Percentiles rank a stretch among this genome's conserved stretches.
phyloP scores from a whole-genome alignment of 2,888 invertebrate genomes.

The Capitulum mitella region DNA sequence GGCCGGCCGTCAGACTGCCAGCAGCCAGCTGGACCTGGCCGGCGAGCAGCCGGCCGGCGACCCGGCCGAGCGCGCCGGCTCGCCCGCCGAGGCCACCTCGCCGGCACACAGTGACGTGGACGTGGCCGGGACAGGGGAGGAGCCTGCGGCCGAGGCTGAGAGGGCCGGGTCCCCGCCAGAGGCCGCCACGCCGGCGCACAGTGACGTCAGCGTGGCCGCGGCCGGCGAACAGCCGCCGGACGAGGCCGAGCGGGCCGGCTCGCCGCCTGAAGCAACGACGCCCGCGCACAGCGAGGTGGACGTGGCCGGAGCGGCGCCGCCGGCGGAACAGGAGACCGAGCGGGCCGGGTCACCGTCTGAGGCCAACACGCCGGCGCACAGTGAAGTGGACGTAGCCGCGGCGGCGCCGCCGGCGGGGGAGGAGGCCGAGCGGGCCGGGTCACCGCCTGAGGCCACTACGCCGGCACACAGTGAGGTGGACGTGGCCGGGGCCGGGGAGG shows the following conservation, averaged over 20 bases:
- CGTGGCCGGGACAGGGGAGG: not conserved
- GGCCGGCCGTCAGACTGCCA: not conserved
- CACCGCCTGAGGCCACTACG: not conserved
- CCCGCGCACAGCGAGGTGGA: not conserved
- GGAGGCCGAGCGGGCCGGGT: not conserved
- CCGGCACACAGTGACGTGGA: not conserved
- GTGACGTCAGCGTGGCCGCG: not conserved
- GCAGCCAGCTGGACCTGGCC: slow-evolving; percentile 16
- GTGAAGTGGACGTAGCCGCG: not conserved
- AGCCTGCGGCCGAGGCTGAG: not conserved
- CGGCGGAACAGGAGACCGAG: not conserved
- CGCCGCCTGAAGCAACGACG: not conserved
- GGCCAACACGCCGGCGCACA: not conserved
- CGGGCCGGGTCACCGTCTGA: not conserved
- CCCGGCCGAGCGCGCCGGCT: not conserved
- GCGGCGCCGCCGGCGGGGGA: not conserved
- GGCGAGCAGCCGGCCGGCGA: not conserved
- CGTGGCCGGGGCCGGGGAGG: not conserved
- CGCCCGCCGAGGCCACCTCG: not conserved
- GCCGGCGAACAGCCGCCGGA: not conserved
- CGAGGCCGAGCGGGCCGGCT: not conserved
- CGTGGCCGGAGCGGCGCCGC: not conserved
- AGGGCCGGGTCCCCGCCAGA: not conserved
- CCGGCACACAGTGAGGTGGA: not conserved
- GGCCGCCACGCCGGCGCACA: not conserved